Base-by-base conservation (phyloP, 2,888 invertebrate genomes). In the Noctua janthina region DNA sequence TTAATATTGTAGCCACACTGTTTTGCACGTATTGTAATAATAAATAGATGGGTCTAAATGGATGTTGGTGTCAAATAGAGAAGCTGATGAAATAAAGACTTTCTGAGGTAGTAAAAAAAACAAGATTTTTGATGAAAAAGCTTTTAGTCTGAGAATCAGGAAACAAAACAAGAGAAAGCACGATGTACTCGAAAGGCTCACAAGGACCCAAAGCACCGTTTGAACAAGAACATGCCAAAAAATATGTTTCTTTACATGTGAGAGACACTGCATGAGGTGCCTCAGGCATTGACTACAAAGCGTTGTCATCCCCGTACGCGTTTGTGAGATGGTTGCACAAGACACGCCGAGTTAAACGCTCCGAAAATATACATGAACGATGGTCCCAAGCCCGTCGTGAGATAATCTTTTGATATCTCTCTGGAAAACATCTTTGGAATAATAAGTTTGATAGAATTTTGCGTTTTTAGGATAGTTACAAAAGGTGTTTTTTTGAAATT, bases 361-460 rank as follows among this genome's bases (percentile, higher is more conserved):
- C 35, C 59, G 59, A 72, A 84, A 78, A 85, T 77, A 84, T 66
- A 79, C 79, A 74, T 49, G 67, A 85, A 83, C 87, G 84, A 74
- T 76, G 17, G n/a, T 75, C 39, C 56, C 54, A 49, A 70, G 49
- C 72, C 51, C 75, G 66, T 51, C 78, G 56, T 1, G 62, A 80
- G 46, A 81, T 84, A 80, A 86, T 77, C 88, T 87, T 87, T 87
- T 81, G 75, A 81, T 85, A 84, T 79, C 72, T 66, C 64, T 68
- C 56, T 74, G 35, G 64, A 79, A 87, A 79, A 76, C 75, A 72
- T 73, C 68, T 80, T 71, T 54, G 54, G 56, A 84, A 87, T 74
- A 74, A 87, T 79, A 85, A 76, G 56, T 85, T 87, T 87, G 51
- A 84, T 76, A 71, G 64, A 79, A 87, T 85, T 84, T 76, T 69